Base-by-base conservation (phyloP, 64 coral and sea anemone species). In the Astreopora myriophthalma region DNA sequence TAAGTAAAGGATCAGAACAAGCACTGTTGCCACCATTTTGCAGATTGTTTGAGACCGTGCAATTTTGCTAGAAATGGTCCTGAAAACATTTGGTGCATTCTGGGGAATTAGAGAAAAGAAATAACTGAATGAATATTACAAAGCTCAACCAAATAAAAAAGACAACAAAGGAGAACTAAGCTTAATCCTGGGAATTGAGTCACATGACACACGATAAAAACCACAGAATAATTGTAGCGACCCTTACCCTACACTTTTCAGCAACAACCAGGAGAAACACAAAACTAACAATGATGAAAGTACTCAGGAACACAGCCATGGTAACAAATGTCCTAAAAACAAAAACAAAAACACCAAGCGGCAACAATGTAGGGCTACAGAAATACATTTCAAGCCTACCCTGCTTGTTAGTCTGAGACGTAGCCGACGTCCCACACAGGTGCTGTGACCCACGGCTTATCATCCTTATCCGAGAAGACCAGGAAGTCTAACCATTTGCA, bases 1-100 rank as follows among this genome's bases (percentile, higher is more conserved):
- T 51, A 96, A 73, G 49, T 94, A 96, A 3, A 96, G 73, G 19
- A 64, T 80, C 6, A 94, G 67, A 38, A 96, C 93, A 28, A 96
- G 91, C 17, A 96, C 65, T 48, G 91, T 86, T 55, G 95, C 92
- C 64, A 96, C 86, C 19, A 96, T 46, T 79, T 79, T 82, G 61
- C 95, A 96, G 17, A 93, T 79, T 19, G 89, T 69, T 32, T 91
- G 85, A 51, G 95, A 96, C 30, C 62, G 71, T 48, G 87, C 93
- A 60, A 96, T 86, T 44, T 62, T 89, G 14, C n/a, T 37, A 27
- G 95, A 96, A 61, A 96, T 42, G 10, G 65, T 86, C 2, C 33
- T 64, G 48, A 92, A 37, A 84, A 27, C 71, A 36, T 48, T 24
- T 39, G 75, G 73, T 34, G 44, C 48, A 88, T 30, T 32, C 85